Evolutionary conservation across 2,888 invertebrate genomes (phyloP).

Genomic region (Anthophora plumipes): DNA sequence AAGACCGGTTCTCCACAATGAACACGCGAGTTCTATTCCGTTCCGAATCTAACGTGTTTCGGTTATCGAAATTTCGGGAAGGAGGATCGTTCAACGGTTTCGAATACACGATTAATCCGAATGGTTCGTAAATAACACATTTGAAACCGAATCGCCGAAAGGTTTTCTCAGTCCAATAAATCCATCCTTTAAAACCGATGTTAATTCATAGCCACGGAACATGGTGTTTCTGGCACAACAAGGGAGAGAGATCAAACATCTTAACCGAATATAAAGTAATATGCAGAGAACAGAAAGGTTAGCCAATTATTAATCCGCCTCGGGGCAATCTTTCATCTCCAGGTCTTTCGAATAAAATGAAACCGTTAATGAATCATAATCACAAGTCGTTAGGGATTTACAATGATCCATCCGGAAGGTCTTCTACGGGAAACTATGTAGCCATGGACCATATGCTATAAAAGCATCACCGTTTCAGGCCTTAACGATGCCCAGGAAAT

Average conservation of each 20-base stretch:
- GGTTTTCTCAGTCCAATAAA: neutral
- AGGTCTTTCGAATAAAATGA: neutral
- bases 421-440: neutral
- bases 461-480: neutral
- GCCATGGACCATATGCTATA: slow-evolving; percentile 1
- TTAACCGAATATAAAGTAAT: neutral
- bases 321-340: slow-evolving; percentile 1
- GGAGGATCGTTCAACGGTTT: neutral
- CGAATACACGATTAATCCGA: slow-evolving; percentile 11
- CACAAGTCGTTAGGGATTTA: slow-evolving; percentile 42
- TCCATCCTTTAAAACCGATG: slow-evolving; percentile 8
- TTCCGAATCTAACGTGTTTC: neutral
- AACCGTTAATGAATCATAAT: slow-evolving; percentile 47
- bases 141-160: neutral
- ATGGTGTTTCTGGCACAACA: neutral
- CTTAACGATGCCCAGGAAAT: slow-evolving; percentile 49
- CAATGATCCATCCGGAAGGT: slow-evolving; percentile 9
- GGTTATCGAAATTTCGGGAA: slow-evolving; percentile 17
- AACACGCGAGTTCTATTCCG: neutral
- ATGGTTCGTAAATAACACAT: slow-evolving; percentile 14
- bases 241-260: neutral
- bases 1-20: slow-evolving; percentile 24
- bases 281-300: neutral
- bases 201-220: neutral
- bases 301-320: slow-evolving; percentile 22